These are phyloP conservation scores for Chaetura pelagica DNA, from an alignment of 2,113 vertebrate species.

Conservation along the genomic window DNA sequence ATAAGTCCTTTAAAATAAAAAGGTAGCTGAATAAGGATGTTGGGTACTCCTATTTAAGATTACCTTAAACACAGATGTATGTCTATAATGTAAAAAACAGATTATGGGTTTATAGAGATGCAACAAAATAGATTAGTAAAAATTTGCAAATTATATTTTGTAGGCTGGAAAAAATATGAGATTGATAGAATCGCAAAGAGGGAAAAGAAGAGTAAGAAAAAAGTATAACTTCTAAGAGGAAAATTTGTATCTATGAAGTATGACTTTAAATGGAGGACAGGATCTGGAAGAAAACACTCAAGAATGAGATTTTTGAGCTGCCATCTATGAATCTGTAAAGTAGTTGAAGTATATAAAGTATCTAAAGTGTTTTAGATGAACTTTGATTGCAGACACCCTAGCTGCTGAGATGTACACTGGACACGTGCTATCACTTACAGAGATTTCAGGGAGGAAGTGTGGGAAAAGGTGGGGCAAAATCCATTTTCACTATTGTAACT, in stretches of 20 bases:
- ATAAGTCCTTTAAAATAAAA: constrained; percentile 86
- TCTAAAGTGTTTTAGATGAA: neutral
- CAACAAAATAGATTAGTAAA: neutral
- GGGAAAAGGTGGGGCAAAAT: neutral
- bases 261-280: neutral
- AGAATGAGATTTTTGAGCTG: neutral
- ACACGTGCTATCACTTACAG: neutral
- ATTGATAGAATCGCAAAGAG: neutral
- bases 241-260: neutral
- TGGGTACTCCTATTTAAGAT: neutral
- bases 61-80: neutral
- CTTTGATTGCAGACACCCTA: neutral
- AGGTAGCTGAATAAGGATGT: constrained; percentile 8
- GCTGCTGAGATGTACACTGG: neutral
- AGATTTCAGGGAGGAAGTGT: neutral
- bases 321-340: neutral
- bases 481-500: neutral
- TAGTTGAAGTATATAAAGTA: neutral
- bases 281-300: neutral
- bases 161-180: neutral
- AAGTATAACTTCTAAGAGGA: neutral
- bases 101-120: neutral
- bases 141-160: neutral
- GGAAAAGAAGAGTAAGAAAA: neutral
- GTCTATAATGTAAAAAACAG: neutral